Evolutionary conservation across 2,888 invertebrate genomes (phyloP).

Genomic region (Limnephilus lunatus): DNA sequence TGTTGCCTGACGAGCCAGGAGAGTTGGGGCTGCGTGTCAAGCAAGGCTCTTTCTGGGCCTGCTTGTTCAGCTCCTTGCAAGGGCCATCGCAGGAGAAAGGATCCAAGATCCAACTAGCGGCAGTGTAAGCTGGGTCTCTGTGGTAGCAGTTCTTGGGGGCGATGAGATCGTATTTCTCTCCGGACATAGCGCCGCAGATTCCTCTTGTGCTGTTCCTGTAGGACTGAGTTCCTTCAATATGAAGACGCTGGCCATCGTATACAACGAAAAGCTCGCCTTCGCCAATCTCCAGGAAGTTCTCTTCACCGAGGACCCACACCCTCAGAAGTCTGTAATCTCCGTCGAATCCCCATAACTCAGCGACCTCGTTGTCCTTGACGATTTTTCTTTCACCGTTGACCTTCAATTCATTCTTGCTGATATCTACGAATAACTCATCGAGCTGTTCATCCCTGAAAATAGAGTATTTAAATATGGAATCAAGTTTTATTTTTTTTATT

Average conservation of each 20-base stretch:
- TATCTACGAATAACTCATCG: constrained; percentile 72
- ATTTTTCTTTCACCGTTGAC: constrained; percentile 72
- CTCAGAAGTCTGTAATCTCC: constrained; percentile 72
- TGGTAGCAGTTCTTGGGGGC: constrained; percentile 74
- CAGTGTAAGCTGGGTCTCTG: constrained; percentile 71
- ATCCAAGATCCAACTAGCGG: constrained; percentile 72
- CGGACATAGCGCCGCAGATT: constrained; percentile 77
- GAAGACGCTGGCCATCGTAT: constrained; percentile 79
- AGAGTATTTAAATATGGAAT: background rate
- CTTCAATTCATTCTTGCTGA: constrained; percentile 71
- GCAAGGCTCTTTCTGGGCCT: constrained; percentile 68
- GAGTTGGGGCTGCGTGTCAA: constrained; percentile 17
- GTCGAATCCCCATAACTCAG: constrained; percentile 68
- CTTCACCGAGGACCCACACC: constrained; percentile 75
- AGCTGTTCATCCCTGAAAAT: constrained; percentile 70
- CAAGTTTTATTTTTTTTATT: too few relatives aligned
- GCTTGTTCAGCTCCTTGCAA: constrained; percentile 68
- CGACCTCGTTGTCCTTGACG: constrained; percentile 68
- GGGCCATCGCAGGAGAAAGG: constrained; percentile 69
- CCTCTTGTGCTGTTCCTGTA: constrained; percentile 78
- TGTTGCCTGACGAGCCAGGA: constrained; percentile 35
- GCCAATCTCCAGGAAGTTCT: constrained; percentile 77
- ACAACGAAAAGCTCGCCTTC: constrained; percentile 74
- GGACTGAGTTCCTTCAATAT: constrained; percentile 70
- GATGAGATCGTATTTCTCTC: constrained; percentile 74